Conservation (phyloP, 2,888 invertebrate species). For the Liodrosophila aerea region DNA sequence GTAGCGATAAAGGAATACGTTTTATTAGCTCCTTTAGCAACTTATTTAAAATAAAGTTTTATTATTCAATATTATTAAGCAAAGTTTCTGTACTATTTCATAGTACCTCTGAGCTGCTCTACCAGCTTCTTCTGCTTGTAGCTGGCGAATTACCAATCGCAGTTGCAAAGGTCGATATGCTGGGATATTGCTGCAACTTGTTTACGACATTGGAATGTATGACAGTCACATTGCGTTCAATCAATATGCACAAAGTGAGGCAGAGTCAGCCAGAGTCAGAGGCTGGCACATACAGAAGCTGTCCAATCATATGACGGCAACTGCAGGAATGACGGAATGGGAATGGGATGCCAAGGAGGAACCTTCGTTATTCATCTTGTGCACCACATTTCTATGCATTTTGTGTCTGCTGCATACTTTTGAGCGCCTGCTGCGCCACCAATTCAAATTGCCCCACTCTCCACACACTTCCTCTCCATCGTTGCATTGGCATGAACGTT, state of each 20-base stretch:
- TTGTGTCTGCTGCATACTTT: slow-evolving; percentile 41
- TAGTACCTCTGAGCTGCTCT: too few species aligned
- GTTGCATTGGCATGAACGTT: slow-evolving; percentile 39
- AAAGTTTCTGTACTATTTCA: too few species aligned
- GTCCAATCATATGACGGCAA: slow-evolving; percentile 19
- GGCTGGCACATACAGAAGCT: neutral
- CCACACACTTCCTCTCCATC: neutral
- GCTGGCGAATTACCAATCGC: too few species aligned
- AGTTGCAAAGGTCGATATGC: slow-evolving; percentile 9
- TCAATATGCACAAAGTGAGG: slow-evolving; percentile 54
- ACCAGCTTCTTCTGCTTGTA: too few species aligned
- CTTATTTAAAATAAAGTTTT: too few species aligned
- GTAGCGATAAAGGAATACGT: too few species aligned
- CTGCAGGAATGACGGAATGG: slow-evolving; percentile 2
- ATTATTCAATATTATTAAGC: too few species aligned
- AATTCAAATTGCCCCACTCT: neutral
- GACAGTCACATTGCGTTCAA: slow-evolving; percentile 64
- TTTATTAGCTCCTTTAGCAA: too few species aligned
- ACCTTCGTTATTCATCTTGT: slow-evolving; percentile 17
- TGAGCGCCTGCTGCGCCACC: slow-evolving; percentile 14
- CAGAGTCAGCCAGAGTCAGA: slow-evolving; percentile 8
- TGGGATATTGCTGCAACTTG: slow-evolving; percentile 38
- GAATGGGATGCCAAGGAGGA: too few species aligned
- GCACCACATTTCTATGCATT: slow-evolving; percentile 41
- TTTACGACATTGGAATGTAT: slow-evolving; percentile 64